phyloP scores from a whole-genome alignment of 2,113 vertebrate species.

The Ondatra zibethicus region DNA sequence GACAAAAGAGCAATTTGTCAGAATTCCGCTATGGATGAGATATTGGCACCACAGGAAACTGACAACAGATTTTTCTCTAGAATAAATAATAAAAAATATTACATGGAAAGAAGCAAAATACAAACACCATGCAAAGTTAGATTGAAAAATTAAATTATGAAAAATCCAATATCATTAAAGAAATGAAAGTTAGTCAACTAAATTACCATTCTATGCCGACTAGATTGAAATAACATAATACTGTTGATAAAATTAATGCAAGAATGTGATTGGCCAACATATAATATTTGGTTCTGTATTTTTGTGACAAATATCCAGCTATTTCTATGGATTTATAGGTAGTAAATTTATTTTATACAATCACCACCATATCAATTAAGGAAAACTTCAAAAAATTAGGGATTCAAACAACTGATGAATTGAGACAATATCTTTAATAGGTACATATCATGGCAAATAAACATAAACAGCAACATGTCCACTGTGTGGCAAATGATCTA shows the following conservation, averaged over 20 bases:
- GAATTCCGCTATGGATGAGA: neutral
- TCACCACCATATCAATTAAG: neutral
- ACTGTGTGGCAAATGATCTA: neutral
- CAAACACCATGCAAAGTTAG: neutral
- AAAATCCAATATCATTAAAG: neutral
- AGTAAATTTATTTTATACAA: neutral
- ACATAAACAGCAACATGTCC: neutral
- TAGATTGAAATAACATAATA: neutral
- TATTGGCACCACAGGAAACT: neutral
- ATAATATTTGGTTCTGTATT: no score
- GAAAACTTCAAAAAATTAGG: neutral
- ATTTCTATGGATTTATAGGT: neutral
- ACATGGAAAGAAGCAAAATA: neutral
- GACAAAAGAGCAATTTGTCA: neutral
- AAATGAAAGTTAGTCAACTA: neutral
- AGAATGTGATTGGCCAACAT: no score
- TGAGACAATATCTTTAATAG: neutral
- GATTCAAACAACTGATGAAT: neutral
- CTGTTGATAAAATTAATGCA: neutral
- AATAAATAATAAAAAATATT: neutral
- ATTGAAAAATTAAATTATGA: neutral
- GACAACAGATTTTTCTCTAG: neutral
- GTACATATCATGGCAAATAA: neutral
- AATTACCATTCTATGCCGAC: neutral
- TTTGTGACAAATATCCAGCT: neutral